Conservation (phyloP, 2,113 vertebrate species). For the Sclerurus mexicanus region DNA sequence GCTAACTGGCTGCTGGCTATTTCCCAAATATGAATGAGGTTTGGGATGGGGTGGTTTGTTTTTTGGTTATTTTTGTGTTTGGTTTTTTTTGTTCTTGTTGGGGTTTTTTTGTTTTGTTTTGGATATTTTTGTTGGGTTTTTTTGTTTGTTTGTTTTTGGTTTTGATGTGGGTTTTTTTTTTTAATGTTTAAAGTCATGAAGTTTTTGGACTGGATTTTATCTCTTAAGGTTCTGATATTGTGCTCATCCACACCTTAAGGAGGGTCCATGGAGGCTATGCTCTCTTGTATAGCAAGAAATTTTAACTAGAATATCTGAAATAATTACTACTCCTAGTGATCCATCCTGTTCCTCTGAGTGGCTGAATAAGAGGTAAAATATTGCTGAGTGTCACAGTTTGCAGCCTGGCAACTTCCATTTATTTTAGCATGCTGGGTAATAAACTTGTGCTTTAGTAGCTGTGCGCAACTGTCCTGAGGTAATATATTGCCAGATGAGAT, state of each 20-base stretch:
- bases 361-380: not conserved
- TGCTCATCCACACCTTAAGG: not conserved
- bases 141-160: too few relatives aligned
- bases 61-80: too few relatives aligned
- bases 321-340: not conserved
- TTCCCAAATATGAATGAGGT: not conserved
- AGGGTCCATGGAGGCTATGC: not conserved
- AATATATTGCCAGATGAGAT: constrained; percentile 19
- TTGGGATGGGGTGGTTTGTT: not conserved
- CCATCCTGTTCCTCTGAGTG: not conserved
- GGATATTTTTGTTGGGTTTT: too few relatives aligned
- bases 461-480: not conserved
- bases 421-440: not conserved
- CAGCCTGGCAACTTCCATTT: constrained; percentile 47
- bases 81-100: too few relatives aligned
- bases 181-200: not conserved
- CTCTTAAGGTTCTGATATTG: not conserved
- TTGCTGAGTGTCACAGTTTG: constrained; percentile 38
- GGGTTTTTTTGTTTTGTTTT: too few relatives aligned
- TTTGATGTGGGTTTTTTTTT: too few relatives aligned
- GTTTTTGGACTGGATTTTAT: not conserved
- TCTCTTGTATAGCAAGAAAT: not conserved
- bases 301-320: not conserved
- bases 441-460: not conserved
- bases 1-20: not conserved